Conservation (phyloP, 2,888 invertebrate genomes). For the Dusona sp. region DNA sequence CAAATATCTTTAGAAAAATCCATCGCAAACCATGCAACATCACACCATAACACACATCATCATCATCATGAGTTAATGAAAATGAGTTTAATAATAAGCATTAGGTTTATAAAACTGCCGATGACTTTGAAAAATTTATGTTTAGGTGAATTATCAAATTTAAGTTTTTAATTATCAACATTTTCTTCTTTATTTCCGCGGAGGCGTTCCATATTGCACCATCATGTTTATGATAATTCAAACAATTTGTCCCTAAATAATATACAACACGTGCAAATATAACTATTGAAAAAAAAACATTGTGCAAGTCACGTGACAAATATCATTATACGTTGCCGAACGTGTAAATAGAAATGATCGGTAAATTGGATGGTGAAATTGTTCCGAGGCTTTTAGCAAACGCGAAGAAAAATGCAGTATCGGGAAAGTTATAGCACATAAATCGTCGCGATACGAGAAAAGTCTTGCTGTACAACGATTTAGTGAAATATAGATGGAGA, state of each 20-base stretch:
- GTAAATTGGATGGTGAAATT: background rate
- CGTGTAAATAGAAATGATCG: background rate
- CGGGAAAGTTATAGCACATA: constrained; percentile 27
- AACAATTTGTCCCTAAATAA: background rate
- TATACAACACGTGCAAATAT: background rate
- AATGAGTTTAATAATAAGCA: too few species aligned
- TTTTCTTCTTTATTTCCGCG: too few species aligned
- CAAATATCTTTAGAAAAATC: too few species aligned
- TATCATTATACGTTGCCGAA: background rate
- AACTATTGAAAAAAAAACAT: background rate
- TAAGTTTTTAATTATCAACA: too few species aligned
- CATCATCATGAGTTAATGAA: too few species aligned
- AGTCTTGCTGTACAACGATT: background rate
- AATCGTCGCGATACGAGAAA: background rate
- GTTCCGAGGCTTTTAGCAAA: background rate
- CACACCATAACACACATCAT: too few species aligned
- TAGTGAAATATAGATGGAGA: background rate
- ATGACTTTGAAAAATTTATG: too few species aligned
- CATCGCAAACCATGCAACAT: too few species aligned
- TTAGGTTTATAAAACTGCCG: too few species aligned
- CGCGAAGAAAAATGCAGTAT: background rate
- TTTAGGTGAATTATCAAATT: too few species aligned
- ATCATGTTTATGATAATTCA: background rate
- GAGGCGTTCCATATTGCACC: too few species aligned
- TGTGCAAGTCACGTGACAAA: background rate